These are phyloP conservation scores for Eubasilissa regina DNA, from an alignment of 1,140 invertebrate species.

Conservation along the genomic window DNA sequence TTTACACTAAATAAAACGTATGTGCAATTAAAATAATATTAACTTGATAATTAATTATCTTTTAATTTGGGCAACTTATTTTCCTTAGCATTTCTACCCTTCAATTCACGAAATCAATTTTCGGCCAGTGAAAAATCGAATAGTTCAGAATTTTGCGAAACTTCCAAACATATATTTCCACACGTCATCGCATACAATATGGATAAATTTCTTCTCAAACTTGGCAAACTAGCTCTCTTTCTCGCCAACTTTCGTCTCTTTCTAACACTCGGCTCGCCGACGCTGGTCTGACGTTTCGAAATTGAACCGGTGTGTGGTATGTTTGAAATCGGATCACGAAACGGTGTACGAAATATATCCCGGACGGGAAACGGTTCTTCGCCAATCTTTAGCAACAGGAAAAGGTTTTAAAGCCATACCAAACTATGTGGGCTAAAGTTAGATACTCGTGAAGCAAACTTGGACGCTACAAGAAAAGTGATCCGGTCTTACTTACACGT, in stretches of 20 bases:
- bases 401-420: conserved; percentile 29
- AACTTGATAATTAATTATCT: too few species aligned
- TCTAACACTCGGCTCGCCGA: too few species aligned
- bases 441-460: conserved; percentile 15
- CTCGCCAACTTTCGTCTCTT: not conserved
- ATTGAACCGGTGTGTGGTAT: conserved; percentile 3
- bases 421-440: conserved; percentile 29
- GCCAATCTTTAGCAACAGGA: conserved; percentile 1
- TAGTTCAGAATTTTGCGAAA: not conserved
- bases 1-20: too few species aligned
- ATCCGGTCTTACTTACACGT: not conserved
- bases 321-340: conserved; percentile 26
- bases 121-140: too few species aligned
- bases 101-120: too few species aligned
- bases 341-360: not conserved
- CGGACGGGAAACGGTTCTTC: conserved; percentile 23
- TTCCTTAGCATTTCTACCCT: too few species aligned
- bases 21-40: too few species aligned
- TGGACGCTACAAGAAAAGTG: conserved; percentile 5
- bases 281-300: not conserved
- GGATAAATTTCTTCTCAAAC: conserved; percentile 16
- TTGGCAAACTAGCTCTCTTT: conserved; percentile 1
- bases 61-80: too few species aligned
- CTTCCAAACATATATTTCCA: conserved; percentile 7
- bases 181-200: conserved; percentile 25